A percentile compares a stretch with the other conserved stretches of the same genome.
These are phyloP conservation scores for Amiota minor DNA, from an alignment of 2,888 invertebrate genomes.

Conservation along the genomic window DNA sequence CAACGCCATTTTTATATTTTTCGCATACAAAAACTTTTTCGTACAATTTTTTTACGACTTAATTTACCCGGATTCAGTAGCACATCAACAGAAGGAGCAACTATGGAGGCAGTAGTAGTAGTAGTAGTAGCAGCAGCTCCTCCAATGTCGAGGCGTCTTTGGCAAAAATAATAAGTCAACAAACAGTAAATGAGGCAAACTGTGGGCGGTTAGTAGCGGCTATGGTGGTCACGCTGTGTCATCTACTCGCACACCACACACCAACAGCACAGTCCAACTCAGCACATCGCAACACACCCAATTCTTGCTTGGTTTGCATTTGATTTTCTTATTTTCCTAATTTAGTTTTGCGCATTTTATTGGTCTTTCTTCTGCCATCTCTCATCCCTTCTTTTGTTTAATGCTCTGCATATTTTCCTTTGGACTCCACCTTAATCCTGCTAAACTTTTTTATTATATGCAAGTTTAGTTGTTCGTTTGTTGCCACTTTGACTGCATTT, in stretches of 20 bases:
- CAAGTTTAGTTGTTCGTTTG: slow-evolving; percentile 52
- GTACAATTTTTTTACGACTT: slow-evolving; percentile 69
- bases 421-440: slow-evolving; percentile 59
- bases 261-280: too few species aligned
- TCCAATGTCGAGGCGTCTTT: slow-evolving; percentile 5
- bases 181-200: slow-evolving; percentile 41
- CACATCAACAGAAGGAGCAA: slow-evolving; percentile 18
- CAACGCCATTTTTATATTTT: slow-evolving; percentile 63
- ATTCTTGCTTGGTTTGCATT: background rate
- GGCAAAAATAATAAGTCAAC: slow-evolving; percentile 62
- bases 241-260: too few species aligned
- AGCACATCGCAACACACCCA: too few species aligned
- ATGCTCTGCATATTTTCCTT: slow-evolving; percentile 51
- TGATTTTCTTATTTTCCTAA: slow-evolving; percentile 13
- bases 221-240: too few species aligned
- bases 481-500: slow-evolving; percentile 17
- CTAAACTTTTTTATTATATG: slow-evolving; percentile 59
- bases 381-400: background rate
- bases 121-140: too few species aligned
- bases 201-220: too few species aligned
- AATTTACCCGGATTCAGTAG: slow-evolving; percentile 48
- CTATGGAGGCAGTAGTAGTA: too few species aligned
- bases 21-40: slow-evolving; percentile 63
- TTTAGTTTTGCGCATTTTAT: slow-evolving; percentile 13
- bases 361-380: slow-evolving; percentile 22